Evolutionary conservation across 2,888 invertebrate genomes (phyloP), one percentile per base, ranked within the genome.

Genomic region (Andrena flavipes): DNA sequence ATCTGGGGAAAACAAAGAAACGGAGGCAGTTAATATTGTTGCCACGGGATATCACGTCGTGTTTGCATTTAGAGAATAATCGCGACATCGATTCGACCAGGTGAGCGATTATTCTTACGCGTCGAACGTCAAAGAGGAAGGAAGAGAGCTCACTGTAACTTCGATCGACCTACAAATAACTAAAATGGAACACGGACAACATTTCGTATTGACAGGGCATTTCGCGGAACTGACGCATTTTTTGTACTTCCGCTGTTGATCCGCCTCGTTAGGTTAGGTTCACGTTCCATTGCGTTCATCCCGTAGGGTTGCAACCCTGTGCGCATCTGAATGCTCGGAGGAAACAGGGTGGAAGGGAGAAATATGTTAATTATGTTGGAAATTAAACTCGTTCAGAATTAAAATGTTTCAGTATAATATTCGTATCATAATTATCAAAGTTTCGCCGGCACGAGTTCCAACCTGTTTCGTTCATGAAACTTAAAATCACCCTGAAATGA

Each of bases 111-210:
- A 75, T 79, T 79, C 60, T 75, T 79, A 49, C n/a, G 13, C 64
- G 13, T 59, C 60, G 65, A 54, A 56, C 10, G 74, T 71, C 48
- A 54, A 64, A 49, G n/a, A 35, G 51, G 48, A 70, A 65, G n/a
- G 63, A 63, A 54, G 29, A 48, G n/a, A 29, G 16, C 54, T 20
- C 30, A 16, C n/a, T 26, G 29, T 26, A 29, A 23, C 67, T 75
- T 75, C 79, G 79, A 76, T 72, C 33, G 80, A 80, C 80, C 76
- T 72, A 69, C 63, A 80, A 82, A 80, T 80, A 80, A 64, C 68
- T 72, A 42, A 72, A 72, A 71, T 48, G 56, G 48, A 48, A 76
- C 68, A n/a, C 30, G 23, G 48, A 30, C n/a, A 29, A 6, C 62
- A 26, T 20, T n/a, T 26, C 35, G 72, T 59, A 69, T 80, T 60